phyloP scores from a whole-genome alignment of 2,113 vertebrate species.

The Aegypius monachus region DNA sequence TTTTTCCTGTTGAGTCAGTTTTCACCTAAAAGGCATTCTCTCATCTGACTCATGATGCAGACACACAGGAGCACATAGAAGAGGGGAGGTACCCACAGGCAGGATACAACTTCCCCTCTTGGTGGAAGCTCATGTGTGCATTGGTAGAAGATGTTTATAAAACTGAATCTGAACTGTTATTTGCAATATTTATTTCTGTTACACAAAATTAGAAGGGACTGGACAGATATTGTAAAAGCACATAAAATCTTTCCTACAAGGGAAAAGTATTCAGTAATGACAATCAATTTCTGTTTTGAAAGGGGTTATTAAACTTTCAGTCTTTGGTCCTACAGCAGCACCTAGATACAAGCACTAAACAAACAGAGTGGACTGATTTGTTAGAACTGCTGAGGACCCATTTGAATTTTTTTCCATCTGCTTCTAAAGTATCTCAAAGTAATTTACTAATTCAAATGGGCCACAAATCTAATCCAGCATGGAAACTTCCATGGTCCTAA shows the following conservation, averaged over 20 bases:
- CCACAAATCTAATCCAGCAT: not conserved
- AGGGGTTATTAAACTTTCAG: not conserved
- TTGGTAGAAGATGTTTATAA: not conserved
- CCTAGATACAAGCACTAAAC: not conserved
- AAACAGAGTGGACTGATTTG: not conserved
- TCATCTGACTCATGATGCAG: not conserved
- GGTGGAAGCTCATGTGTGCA: not conserved
- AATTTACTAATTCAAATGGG: not conserved
- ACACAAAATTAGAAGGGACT: not conserved
- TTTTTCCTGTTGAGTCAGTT: not conserved
- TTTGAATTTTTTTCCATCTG: not conserved
- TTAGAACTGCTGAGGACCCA: not conserved
- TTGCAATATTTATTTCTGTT: not conserved
- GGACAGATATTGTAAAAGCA: not conserved
- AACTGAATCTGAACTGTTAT: not conserved
- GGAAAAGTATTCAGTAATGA: not conserved
- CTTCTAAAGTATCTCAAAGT: not conserved
- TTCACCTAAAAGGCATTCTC: not conserved
- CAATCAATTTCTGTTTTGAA: not conserved
- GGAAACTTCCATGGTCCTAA: not conserved
- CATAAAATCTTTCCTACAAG: not conserved
- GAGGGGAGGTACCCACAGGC: not conserved
- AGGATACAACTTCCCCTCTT: not conserved
- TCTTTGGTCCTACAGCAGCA: not conserved
- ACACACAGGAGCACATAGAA: not conserved